phyloP scores from a whole-genome alignment of 2,113 vertebrate species.

The Etia nguti region DNA sequence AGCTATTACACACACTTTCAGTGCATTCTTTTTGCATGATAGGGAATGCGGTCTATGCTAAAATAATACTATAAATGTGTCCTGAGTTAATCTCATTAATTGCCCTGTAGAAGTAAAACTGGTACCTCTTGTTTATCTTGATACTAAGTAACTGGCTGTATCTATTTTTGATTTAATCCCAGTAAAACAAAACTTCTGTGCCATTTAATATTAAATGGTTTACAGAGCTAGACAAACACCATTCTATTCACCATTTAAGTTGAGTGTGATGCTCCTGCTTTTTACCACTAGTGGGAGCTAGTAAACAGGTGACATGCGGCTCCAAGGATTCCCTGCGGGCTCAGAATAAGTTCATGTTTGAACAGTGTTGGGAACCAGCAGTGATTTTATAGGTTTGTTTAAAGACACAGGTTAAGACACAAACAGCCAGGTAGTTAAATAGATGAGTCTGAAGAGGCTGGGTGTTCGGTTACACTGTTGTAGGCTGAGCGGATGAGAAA shows the following conservation, averaged over 20 bases:
- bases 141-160: neutral
- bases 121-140: neutral
- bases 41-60: neutral
- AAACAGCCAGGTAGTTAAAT: slow-evolving; percentile 56
- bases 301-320: slow-evolving; percentile 40
- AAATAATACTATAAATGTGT: neutral
- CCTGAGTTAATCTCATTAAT: neutral
- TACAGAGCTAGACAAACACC: neutral
- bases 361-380: slow-evolving; percentile 54
- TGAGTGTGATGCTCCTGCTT: neutral
- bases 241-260: neutral
- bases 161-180: neutral
- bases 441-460: slow-evolving; percentile 30
- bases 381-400: slow-evolving; percentile 65
- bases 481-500: slow-evolving; percentile 39
- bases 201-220: neutral
- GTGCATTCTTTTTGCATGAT: neutral
- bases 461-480: slow-evolving; percentile 45
- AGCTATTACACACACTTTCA: slow-evolving; percentile 11
- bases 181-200: neutral
- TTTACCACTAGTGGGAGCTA: slow-evolving; percentile 71
- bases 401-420: slow-evolving; percentile 61
- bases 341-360: slow-evolving; percentile 41
- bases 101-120: fast-evolving
- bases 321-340: neutral